phyloP scores from a whole-genome alignment of 2,888 invertebrate species.

The Pterostichus niger region DNA sequence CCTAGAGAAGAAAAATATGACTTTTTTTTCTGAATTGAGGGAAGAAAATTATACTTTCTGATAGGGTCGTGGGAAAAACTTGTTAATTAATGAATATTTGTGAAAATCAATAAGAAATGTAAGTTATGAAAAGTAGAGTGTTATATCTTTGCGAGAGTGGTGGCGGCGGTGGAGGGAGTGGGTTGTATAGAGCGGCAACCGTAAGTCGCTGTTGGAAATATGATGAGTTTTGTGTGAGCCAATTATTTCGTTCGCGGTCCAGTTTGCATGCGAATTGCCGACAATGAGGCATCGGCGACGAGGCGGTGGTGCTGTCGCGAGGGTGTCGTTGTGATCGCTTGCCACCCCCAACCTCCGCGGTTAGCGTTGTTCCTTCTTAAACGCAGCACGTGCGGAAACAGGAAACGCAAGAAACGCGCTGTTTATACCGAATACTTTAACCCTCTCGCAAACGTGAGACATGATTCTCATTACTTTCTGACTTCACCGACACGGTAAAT shows the following conservation, averaged over 20 bases:
- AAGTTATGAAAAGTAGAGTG: no score
- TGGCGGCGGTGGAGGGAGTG: neutral
- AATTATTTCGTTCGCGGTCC: conserved; percentile 72
- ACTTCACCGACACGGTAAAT: no score
- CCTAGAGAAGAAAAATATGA: no score
- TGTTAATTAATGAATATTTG: no score
- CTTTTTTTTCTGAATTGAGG: no score
- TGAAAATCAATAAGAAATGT: no score
- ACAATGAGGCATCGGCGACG: conserved; percentile 68
- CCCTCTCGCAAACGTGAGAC: conserved; percentile 13
- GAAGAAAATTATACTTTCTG: no score
- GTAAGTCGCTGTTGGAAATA: conserved; percentile 69
- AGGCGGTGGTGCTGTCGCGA: conserved; percentile 57
- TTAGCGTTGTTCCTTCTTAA: conserved; percentile 15
- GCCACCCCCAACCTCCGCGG: neutral
- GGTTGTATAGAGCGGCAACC: conserved; percentile 59
- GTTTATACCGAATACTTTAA: conserved; percentile 16
- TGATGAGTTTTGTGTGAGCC: conserved; percentile 70
- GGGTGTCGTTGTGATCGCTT: conserved; percentile 31
- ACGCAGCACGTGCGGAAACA: conserved; percentile 36
- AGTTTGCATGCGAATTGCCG: conserved; percentile 72
- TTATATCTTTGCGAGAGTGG: no score
- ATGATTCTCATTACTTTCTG: neutral
- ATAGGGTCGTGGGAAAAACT: no score
- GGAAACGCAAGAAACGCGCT: conserved; percentile 21